Evolutionary conservation across 1,140 invertebrate genomes (phyloP).

Genomic region (Neotoxoptera formosana): DNA sequence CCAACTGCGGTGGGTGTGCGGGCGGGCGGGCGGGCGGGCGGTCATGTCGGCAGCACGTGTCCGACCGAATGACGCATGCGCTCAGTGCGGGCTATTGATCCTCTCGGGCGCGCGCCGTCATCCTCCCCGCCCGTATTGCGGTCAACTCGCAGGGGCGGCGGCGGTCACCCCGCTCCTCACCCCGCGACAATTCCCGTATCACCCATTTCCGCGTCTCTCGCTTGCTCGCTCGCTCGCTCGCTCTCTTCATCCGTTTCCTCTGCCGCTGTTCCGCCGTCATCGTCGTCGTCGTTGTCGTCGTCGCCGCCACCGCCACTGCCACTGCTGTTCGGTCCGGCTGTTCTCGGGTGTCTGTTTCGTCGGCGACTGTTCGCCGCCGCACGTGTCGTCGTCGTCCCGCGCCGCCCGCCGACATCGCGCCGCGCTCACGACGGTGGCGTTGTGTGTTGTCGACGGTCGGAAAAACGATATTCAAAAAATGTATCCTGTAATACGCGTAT

Average conservation of each 20-base stretch:
- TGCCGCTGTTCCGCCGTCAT: not conserved
- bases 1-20: not conserved
- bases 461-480: not conserved
- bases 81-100: slow-evolving; percentile 53
- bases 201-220: not conserved
- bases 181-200: not conserved
- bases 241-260: not conserved
- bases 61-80: slow-evolving; percentile 55
- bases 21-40: not conserved
- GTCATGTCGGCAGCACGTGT: slow-evolving; percentile 54
- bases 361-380: not conserved
- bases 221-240: not conserved
- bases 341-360: not conserved
- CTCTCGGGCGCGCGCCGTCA: slow-evolving; percentile 41
- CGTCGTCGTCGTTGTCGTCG: not conserved
- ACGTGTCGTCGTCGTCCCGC: not conserved
- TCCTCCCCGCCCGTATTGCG: slow-evolving; percentile 39
- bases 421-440: not conserved
- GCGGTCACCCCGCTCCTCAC: not conserved
- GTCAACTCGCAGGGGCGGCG: slow-evolving; percentile 13
- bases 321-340: not conserved
- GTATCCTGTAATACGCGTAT: not conserved
- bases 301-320: not conserved
- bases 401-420: not conserved
- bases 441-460: not conserved